These are phyloP conservation scores for Hemithea aestivaria DNA, from an alignment of 2,888 invertebrate species.

Conservation along the genomic window DNA sequence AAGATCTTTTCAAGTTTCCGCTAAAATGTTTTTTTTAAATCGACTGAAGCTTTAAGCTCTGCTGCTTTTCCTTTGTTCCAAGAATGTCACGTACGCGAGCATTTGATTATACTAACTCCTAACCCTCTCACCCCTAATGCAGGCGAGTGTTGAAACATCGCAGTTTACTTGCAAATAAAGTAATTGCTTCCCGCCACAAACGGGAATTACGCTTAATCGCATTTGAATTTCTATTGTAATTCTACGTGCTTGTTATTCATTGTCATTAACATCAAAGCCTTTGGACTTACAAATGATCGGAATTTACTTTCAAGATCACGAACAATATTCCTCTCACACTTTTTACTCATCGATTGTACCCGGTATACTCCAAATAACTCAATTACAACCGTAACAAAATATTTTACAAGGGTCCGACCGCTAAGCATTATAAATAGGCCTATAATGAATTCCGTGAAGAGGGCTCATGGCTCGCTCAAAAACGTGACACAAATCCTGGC, in stretches of 20 bases:
- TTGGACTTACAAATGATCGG: conserved; percentile 6
- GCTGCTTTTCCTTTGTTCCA: conserved; percentile 57
- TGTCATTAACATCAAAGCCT: conserved; percentile 9
- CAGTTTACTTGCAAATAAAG: conserved; percentile 56
- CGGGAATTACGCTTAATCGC: conserved; percentile 31
- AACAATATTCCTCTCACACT: conserved; percentile 1
- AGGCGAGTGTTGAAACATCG: conserved; percentile 35
- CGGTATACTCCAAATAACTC: conserved; percentile 26
- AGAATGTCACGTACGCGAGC: conserved; percentile 64
- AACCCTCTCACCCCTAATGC: conserved; percentile 22
- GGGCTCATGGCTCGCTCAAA: conserved; percentile 36
- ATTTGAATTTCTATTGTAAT: conserved; percentile 19
- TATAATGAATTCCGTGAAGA: conserved; percentile 54
- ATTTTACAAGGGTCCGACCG: conserved; percentile 34
- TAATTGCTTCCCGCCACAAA: conserved; percentile 34
- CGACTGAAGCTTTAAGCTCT: conserved; percentile 43
- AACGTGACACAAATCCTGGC: conserved; percentile 59
- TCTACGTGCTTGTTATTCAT: conserved; percentile 15
- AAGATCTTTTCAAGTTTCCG: too few species aligned
- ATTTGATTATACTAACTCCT: conserved; percentile 59
- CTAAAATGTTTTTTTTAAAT: too few species aligned
- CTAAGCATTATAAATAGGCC: conserved; percentile 41
- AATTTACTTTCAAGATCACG: conserved; percentile 14
- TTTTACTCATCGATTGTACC: conserved; percentile 16
- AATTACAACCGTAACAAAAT: conserved; percentile 40